phyloP scores from a whole-genome alignment of 2,113 vertebrate species.

The Columba janthina region DNA sequence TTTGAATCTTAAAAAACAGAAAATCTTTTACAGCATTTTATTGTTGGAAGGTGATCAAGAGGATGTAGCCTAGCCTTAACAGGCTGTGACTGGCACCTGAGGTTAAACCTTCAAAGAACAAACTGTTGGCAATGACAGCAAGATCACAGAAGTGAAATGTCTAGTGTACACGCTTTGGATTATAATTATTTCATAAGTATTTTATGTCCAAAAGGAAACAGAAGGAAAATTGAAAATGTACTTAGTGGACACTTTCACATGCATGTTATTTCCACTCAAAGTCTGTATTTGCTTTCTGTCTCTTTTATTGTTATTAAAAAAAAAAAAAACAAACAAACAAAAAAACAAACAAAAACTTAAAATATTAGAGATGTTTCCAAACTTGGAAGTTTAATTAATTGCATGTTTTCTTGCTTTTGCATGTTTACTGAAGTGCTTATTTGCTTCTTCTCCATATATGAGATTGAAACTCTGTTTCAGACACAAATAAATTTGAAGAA shows the following conservation, averaged over 20 bases:
- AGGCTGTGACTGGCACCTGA: background rate
- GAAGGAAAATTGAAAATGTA: background rate
- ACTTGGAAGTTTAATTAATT: background rate
- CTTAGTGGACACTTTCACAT: background rate
- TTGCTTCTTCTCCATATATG: background rate
- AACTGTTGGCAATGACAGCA: background rate
- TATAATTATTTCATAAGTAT: background rate
- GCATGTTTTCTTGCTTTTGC: background rate
- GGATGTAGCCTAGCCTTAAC: background rate
- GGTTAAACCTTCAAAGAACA: slow-evolving; percentile 26
- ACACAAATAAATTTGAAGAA: background rate
- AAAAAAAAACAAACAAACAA: no score
- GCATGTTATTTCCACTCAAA: background rate
- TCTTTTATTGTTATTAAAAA: background rate
- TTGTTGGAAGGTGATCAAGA: background rate
- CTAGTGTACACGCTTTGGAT: background rate
- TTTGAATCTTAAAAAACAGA: slow-evolving; percentile 6
- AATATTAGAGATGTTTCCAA: background rate
- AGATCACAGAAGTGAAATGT: slow-evolving; percentile 14
- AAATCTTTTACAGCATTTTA: slow-evolving; percentile 16
- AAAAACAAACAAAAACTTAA: no score
- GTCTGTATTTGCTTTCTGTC: background rate
- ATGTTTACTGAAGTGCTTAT: background rate
- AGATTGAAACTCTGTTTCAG: background rate
- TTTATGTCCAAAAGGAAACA: background rate